Evolutionary conservation across 2,113 vertebrate species (phyloP), one percentile per base, ranked within the genome.

Genomic region (Conger conger): DNA sequence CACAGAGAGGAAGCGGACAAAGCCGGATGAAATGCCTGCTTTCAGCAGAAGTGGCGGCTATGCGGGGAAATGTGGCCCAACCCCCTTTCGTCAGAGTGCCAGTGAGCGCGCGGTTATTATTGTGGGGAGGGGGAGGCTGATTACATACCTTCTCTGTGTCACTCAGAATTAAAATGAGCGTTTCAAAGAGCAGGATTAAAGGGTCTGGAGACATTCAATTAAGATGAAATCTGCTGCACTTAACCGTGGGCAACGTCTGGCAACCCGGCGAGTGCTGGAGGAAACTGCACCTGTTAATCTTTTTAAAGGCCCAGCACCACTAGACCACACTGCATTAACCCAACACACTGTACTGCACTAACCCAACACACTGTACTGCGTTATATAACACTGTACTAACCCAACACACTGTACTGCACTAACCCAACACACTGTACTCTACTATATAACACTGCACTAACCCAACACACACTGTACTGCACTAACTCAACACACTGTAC

Each of bases 171-270:
- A 57, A 84, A 84, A 45, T 78, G 73, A 83, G 68, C 13, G 83
- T 84, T 84, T 84, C 83, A 84, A 79, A 79, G 83, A 73, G 3
- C 18, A 11, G 83, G 73, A 84, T 84, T 79, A 78, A 79, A 77
- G 33, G 53, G 23, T 33, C 53, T 30, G 53, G 53, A 35, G 53
- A 35, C 76, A 38, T 20, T 45, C 35, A 38, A 45, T 78, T 68
- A n/a, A 76, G 83, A 84, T 57, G 45, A 84, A 33, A 37, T 50
- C 42, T 20, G 23, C 35, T 33, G 45, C 76, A 54, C 76, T 78
- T 76, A 42, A 84, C 73, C 42, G 42, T 30, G 63, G 68, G 40
- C 82, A 33, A 33, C 16, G 30, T 45, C 38, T 45, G n/a, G 40
- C 40, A 83, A 27, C 82, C 68, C 18, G 16, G 30, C 33, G 5